Evolutionary conservation across 1,140 invertebrate genomes (phyloP).

Genomic region (Lepidurus apus): DNA sequence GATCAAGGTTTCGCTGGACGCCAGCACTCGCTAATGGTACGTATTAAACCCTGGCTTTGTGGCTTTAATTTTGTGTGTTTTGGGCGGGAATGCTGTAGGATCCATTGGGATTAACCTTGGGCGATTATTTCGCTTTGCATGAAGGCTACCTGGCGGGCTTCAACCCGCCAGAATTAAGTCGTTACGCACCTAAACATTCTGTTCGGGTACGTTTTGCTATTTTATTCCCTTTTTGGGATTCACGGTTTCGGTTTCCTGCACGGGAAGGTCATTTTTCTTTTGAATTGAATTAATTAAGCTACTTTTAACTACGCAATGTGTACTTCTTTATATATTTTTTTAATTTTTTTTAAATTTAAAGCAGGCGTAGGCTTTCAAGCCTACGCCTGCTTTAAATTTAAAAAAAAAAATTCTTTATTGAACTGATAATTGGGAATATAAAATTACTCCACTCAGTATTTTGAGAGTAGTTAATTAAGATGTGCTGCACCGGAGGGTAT

Average conservation of each 20-base stretch:
- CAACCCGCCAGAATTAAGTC: neutral
- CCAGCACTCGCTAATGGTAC: conserved; percentile 57
- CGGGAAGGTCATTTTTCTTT: no score
- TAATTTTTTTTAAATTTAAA: no score
- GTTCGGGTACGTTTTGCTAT: neutral
- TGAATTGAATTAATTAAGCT: no score
- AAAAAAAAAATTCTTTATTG: no score
- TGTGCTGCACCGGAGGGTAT: no score
- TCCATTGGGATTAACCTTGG: neutral
- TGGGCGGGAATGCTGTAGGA: neutral
- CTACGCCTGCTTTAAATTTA: no score
- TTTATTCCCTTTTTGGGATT: neutral
- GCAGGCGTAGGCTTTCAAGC: no score
- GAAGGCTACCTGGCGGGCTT: neutral
- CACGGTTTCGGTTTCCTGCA: neutral
- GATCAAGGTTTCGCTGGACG: conserved; percentile 58
- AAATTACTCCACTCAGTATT: no score
- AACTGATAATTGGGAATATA: no score
- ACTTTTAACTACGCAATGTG: no score
- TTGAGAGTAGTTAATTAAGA: no score
- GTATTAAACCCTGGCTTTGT: conserved; percentile 22
- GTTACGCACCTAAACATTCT: neutral
- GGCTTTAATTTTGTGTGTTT: neutral
- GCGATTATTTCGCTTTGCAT: conserved; percentile 20
- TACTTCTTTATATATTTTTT: no score